Evolutionary conservation across 1,140 invertebrate species (phyloP), one percentile per base, ranked within the genome.

Genomic region (Hesperophylax magnus): DNA sequence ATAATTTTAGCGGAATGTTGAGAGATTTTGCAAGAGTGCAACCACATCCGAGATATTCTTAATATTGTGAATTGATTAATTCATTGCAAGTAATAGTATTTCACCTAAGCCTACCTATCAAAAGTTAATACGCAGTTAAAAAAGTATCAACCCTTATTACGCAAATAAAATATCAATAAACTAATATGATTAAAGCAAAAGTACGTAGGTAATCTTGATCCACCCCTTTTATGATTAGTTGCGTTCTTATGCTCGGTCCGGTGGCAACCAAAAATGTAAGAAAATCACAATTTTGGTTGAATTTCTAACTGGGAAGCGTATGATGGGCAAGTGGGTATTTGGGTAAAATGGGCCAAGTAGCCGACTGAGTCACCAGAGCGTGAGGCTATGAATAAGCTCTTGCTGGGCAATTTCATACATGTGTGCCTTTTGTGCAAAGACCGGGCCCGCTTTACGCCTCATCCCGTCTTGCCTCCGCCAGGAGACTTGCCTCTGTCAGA

Each of bases 361-460:
- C 39, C 39, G 39, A 47, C 39, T 47, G 39, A 72, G 69, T 54
- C 58, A 78, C 56, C 75, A 65, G 71, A 71, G 76, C 80, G 53
- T 81, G 69, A 65, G 67, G 53, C 77, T 78, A 65, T 81, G 80
- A 81, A 81, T 81, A 81, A 81, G 74, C 60, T 53, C 60, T 61
- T 17, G 53, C 27, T 71, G 63, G 71, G 76, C 80, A 81, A 81
- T 81, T 81, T 81, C 80, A 81, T 81, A 81, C 80, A 72, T 78
- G 80, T 81, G 77, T 78, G 80, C 76, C 77, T 63, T 52, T 61
- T 39, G 27, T 60, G 72, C 78, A 79, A 79, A 79, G 69, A 71
- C 27, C 31, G 7, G n/a, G n/a, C 17, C 60, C 31, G 56, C 27
- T 65, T 61, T 24, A 14, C 11, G 18, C 69, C 39, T 1, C 67